A percentile compares a stretch with the other conserved stretches of the same genome.
These are phyloP conservation scores for Antedon bifida DNA, from an alignment of 35 echinoderm and acorn worm species.

Conservation along the genomic window DNA sequence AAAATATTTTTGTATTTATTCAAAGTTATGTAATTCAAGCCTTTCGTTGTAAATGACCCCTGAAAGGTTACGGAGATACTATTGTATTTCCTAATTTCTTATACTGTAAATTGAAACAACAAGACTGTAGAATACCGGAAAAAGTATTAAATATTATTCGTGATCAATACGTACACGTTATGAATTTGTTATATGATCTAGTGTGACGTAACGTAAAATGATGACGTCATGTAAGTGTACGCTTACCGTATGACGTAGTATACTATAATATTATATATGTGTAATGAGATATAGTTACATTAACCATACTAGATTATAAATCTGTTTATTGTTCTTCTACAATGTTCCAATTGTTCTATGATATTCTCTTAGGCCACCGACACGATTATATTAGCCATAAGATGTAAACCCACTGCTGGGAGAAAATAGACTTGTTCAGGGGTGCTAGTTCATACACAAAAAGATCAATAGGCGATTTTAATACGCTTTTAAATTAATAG, in stretches of 20 bases:
- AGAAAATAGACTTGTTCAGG: no score
- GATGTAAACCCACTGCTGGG: no score
- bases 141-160: neutral
- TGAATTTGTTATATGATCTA: neutral
- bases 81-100: neutral
- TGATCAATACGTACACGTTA: neutral
- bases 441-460: no score
- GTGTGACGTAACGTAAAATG: neutral
- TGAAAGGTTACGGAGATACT: neutral
- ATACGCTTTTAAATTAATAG: no score
- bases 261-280: neutral
- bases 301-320: neutral
- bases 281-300: neutral
- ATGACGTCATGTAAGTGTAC: neutral
- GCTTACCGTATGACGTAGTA: neutral
- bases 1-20: slow-evolving; percentile 3
- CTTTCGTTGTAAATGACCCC: neutral
- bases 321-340: neutral
- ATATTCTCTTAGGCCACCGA: no score
- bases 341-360: no score
- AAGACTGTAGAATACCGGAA: neutral
- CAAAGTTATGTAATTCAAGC: neutral
- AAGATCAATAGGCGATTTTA: no score
- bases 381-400: no score
- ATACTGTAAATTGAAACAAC: neutral